Conservation (phyloP, 2,888 invertebrate genomes). For the Teleogryllus oceanicus region DNA sequence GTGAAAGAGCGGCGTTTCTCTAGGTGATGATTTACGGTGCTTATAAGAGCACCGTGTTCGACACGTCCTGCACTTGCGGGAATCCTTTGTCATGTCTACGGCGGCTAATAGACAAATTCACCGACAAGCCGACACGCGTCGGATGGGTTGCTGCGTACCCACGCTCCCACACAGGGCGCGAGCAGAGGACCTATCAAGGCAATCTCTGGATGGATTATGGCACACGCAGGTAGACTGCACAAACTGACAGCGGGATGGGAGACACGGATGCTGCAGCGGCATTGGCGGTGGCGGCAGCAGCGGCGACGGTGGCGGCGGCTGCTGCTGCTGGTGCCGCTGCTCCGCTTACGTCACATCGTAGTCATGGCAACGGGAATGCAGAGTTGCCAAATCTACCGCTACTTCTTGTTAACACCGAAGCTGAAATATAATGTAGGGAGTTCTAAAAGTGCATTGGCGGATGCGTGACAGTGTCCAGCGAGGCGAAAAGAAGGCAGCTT, state of each 20-base stretch:
- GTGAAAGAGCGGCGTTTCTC: no score
- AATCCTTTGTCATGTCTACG: no score
- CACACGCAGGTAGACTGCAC: constrained; percentile 25
- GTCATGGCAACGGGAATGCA: constrained; percentile 35
- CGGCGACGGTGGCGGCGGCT: constrained; percentile 22
- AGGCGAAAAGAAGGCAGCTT: no score
- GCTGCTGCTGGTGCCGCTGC: constrained; percentile 30
- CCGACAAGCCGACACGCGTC: background rate
- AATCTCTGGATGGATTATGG: background rate
- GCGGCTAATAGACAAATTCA: background rate
- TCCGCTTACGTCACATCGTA: constrained; percentile 34
- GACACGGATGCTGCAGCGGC: constrained; percentile 37
- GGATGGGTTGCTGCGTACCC: background rate
- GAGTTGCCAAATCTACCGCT: constrained; percentile 33
- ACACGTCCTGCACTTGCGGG: no score
- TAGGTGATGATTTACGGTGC: no score
- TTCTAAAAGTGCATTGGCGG: background rate
- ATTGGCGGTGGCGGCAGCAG: constrained; percentile 36
- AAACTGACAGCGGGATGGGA: constrained; percentile 18
- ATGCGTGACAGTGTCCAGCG: no score
- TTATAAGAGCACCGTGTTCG: no score
- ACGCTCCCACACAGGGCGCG: background rate
- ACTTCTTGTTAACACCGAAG: constrained; percentile 27
- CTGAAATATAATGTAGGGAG: constrained; percentile 12
- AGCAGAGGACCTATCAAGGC: background rate